Conservation (phyloP, 2,797 vertebrate species). For the Balearica regulorum region DNA sequence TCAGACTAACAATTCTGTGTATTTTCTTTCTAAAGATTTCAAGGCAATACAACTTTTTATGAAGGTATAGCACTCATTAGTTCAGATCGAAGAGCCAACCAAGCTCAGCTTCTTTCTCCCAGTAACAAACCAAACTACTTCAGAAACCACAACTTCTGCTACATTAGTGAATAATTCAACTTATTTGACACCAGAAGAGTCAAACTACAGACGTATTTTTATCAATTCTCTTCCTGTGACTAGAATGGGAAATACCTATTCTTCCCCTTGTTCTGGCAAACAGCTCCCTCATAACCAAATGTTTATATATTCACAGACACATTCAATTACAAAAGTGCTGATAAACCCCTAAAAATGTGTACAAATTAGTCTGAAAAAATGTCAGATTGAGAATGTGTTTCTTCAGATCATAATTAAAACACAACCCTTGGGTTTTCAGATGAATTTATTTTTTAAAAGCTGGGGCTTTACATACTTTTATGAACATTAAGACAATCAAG, state of each 20-base stretch:
- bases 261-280: background rate
- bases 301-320: background rate
- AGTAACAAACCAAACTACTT: background rate
- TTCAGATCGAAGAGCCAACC: background rate
- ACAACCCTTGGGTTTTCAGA: background rate
- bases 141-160: background rate
- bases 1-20: background rate
- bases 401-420: background rate
- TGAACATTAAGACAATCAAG: background rate
- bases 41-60: background rate
- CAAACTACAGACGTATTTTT: background rate
- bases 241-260: background rate
- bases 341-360: background rate
- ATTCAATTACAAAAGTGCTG: background rate
- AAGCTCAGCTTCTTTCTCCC: background rate
- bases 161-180: background rate
- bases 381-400: background rate
- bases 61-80: background rate
- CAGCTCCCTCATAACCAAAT: background rate
- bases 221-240: background rate
- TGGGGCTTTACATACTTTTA: background rate
- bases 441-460: background rate
- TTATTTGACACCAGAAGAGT: background rate
- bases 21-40: background rate
- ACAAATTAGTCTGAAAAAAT: background rate